A percentile compares a stretch with the other conserved stretches of the same genome.
phyloP scores from a whole-genome alignment of 2,888 invertebrate species.

The Nomada fabriciana region DNA sequence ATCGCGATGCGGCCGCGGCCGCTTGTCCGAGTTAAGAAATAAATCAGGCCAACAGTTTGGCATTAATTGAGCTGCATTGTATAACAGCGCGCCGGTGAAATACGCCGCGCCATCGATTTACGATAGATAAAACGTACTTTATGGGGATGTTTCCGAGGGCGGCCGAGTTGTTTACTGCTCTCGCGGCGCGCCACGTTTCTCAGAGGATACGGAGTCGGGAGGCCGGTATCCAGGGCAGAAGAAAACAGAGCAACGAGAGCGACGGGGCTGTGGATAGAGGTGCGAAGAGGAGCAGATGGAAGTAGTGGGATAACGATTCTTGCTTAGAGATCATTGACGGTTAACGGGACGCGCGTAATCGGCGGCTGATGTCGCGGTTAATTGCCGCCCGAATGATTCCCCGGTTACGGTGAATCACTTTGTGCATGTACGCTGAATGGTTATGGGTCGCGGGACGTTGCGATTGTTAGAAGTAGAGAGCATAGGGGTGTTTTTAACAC shows the following conservation, averaged over 20 bases:
- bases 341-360: too few relatives aligned
- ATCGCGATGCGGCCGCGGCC: slow-evolving; percentile 66
- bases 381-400: too few relatives aligned
- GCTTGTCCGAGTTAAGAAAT: slow-evolving; percentile 78
- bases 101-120: slow-evolving; percentile 83
- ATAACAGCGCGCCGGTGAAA: slow-evolving; percentile 79
- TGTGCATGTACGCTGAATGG: too few relatives aligned
- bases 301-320: not conserved
- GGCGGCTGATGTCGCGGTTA: too few relatives aligned
- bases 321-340: not conserved
- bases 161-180: slow-evolving; percentile 80
- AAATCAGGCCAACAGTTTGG: slow-evolving; percentile 83
- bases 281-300: slow-evolving; percentile 23
- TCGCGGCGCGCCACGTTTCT: slow-evolving; percentile 57
- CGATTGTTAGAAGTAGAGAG: too few relatives aligned
- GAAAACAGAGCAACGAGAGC: not conserved
- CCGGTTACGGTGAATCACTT: too few relatives aligned
- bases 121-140: slow-evolving; percentile 84
- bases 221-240: not conserved
- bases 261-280: not conserved
- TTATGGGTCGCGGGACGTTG: too few relatives aligned
- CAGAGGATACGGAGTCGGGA: slow-evolving; percentile 23
- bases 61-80: slow-evolving; percentile 84
- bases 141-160: slow-evolving; percentile 82
- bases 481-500: too few relatives aligned